Percentiles rank a stretch among this genome's conserved stretches.
Evolutionary conservation across 2,888 invertebrate genomes (phyloP).

Genomic region (Eupithecia subumbrata): DNA sequence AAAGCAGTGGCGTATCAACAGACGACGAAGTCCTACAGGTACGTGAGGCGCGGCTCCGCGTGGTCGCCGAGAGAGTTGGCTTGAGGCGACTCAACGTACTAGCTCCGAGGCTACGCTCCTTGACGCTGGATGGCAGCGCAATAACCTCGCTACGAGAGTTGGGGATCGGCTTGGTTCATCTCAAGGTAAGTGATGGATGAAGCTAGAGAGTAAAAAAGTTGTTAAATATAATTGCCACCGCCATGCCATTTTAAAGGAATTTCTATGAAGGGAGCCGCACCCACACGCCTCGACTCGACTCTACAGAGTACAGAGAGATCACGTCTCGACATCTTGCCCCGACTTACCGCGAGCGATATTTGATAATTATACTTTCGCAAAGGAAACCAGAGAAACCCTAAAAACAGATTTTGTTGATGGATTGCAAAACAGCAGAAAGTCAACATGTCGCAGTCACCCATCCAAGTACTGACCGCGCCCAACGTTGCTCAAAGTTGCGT

Average conservation of each 20-base stretch:
- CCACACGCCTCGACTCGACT: no score
- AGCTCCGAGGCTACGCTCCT: slow-evolving; percentile 84
- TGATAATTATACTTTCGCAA: no score
- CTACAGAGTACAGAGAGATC: no score
- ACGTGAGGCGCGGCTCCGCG: slow-evolving; percentile 85
- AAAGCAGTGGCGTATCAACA: slow-evolving; percentile 72
- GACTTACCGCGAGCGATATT: no score
- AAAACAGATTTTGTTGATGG: no score
- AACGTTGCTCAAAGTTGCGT: no score
- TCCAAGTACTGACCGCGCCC: no score
- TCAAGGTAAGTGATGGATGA: neutral
- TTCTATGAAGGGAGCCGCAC: no score
- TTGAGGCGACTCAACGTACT: slow-evolving; percentile 86
- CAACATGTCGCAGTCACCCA: no score
- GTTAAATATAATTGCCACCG: neutral
- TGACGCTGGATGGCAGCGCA: slow-evolving; percentile 87
- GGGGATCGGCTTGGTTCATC: slow-evolving; percentile 83
- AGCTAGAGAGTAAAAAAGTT: neutral
- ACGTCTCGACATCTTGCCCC: no score
- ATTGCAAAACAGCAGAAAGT: no score
- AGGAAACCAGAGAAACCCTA: no score
- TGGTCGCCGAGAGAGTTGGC: slow-evolving; percentile 86
- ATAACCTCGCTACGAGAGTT: slow-evolving; percentile 87
- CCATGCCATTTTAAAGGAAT: neutral
- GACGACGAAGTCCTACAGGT: slow-evolving; percentile 76